Conservation (phyloP, 2,888 invertebrate genomes). For the Patella depressa region DNA sequence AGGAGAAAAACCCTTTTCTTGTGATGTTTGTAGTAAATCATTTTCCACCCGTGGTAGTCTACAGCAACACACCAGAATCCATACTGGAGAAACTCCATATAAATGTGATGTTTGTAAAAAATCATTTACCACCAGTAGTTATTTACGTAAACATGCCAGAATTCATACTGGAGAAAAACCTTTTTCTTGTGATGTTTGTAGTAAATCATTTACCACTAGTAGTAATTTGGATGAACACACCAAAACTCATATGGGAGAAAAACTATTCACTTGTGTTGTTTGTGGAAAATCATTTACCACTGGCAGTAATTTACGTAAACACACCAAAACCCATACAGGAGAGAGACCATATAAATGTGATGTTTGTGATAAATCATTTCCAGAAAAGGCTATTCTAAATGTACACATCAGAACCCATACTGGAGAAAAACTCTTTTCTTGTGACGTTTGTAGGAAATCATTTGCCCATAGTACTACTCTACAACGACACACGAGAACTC, state of each 20-base stretch:
- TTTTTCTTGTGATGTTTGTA: constrained; percentile 24
- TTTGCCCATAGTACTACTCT: not conserved
- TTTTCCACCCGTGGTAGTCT: too few species aligned
- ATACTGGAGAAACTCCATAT: not conserved
- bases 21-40: too few species aligned
- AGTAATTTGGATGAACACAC: constrained; percentile 20
- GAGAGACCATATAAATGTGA: constrained; percentile 28
- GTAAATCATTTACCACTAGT: constrained; percentile 11
- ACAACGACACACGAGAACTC: not conserved
- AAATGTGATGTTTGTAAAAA: not conserved
- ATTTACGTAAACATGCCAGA: not conserved
- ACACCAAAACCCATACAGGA: constrained; percentile 25
- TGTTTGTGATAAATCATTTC: constrained; percentile 10
- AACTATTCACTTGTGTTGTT: constrained; percentile 23
- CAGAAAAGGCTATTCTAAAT: not conserved
- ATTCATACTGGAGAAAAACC: constrained; percentile 14
- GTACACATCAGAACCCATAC: not conserved
- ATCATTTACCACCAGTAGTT: not conserved
- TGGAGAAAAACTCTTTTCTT: not conserved
- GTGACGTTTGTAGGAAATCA: not conserved
- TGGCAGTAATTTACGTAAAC: constrained; percentile 24
- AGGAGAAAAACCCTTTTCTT: too few species aligned
- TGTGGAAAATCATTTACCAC: constrained; percentile 32
- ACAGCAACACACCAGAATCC: too few species aligned
- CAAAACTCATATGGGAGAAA: constrained; percentile 18